These are phyloP conservation scores for Eptatretus burgeri DNA, from an alignment of 2,113 vertebrate species.

Conservation along the genomic window DNA sequence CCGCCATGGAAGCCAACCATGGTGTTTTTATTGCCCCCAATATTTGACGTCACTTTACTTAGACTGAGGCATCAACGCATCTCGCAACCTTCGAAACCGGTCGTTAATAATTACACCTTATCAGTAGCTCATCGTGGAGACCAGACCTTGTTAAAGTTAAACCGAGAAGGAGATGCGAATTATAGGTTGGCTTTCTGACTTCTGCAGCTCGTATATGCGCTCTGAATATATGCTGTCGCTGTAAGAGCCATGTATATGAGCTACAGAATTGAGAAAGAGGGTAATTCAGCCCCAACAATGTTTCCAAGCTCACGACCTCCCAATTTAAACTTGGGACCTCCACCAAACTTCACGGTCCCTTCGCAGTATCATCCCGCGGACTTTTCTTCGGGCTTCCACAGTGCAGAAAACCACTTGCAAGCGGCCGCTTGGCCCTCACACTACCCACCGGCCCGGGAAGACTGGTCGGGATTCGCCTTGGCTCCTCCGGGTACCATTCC, in stretches of 20 bases:
- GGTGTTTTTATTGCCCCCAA: no score
- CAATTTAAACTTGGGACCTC: conserved; percentile 1
- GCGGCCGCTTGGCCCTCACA: not conserved
- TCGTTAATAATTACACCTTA: not conserved
- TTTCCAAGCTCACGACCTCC: not conserved
- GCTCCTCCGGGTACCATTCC: not conserved
- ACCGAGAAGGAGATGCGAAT: not conserved
- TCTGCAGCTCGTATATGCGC: no score
- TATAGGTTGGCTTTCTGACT: not conserved
- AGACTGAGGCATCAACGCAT: not conserved
- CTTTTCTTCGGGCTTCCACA: not conserved
- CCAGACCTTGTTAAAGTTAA: conserved; percentile 1
- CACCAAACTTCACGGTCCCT: not conserved
- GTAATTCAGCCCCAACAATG: not conserved
- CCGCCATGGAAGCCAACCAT: no score
- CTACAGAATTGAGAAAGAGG: conserved; percentile 5
- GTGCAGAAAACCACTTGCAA: not conserved
- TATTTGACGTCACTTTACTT: not conserved
- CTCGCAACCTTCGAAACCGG: not conserved
- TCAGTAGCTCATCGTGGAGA: not conserved
- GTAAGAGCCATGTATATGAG: not conserved
- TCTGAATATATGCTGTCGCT: not conserved
- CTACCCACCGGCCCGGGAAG: not conserved
- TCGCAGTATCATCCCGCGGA: not conserved
- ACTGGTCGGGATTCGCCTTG: not conserved